Base-by-base conservation (phyloP, 2,113 vertebrate genomes). In the Nesospiza acunhae region DNA sequence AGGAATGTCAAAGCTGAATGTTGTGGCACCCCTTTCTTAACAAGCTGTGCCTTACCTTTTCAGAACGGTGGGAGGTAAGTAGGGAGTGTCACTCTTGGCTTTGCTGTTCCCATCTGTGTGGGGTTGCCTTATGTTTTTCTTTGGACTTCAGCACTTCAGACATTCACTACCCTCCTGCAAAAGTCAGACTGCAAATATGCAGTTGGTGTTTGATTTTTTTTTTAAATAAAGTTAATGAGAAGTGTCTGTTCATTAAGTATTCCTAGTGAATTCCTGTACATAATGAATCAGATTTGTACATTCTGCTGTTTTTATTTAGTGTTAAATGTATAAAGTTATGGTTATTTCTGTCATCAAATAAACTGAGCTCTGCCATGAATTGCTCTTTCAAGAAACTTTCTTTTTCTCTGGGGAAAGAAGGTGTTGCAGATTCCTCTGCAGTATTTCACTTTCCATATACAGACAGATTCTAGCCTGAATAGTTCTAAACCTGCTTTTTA, bases 291-390 rank as follows among this genome's bases (percentile, higher is more conserved):
- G 76, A 94, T 96, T 63, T 97, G 94, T 96, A 97, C 87, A 95
- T 96, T 92, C 69, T 92, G 70, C 80, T 91, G 55, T 12, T 96
- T 96, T 90, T 94, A 93, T 95, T 94, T 90, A 66, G 90, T 90
- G 83, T 80, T 84, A 87, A 67, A 50, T 94, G 94, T 96, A 96
- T 78, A 95, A 94, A 96, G 55, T 94, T 85, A 73, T 2, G 15
- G 74, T 92, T 82, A 68, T 75, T 92, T 95, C 91, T 92, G 85
- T 94, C 79, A 87, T 66, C 66, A 90, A 96, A 97, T 97, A 96
- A 96, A 96, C 31, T 16, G 59, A 86, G 77, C 64, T 91, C 90
- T 96, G 67, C 84, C 89, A 89, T 64, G 9, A 86, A 64, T 75
- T 85, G 26, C 12, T 93, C 49, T 78, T 70, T 56, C 10, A 89